Base-by-base conservation (phyloP, 2,888 invertebrate species). In the Mimachlamys varia region DNA sequence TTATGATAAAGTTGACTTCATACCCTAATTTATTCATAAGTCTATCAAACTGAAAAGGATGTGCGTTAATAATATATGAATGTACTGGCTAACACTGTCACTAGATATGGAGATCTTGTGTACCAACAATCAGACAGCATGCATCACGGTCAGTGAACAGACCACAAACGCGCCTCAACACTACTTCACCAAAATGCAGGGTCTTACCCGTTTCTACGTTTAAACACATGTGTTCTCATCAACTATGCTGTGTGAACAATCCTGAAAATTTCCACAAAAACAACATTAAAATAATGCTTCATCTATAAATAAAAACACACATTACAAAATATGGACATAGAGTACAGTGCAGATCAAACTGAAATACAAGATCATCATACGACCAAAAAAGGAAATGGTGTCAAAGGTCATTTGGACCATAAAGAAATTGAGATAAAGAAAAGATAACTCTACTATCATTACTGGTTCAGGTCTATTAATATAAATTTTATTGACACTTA, bases 181-280 rank as follows among this genome's bases (percentile, higher is more conserved):
- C 76, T 27, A 76, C 76, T 76, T 76, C 76, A 76, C 76, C 76
- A 76, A 76, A 76, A 76, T 76, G 76, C 76, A 76, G 76, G 7
- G 10, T 76, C 76, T 76, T 76, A 76, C 76, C 76, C 15, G 58
- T 22, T 58, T 58, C 58, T 76, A 76, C 76, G 76, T 22, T 76
- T 76, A 76, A 76, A 76, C 76, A 76, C 76, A 76, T 76, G 76
- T 76, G 76, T 76, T 76, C 76, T 76, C 76, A 76, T 76, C 76
- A 76, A 76, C 76, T 76, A 76, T 76, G 76, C 76, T 76, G 76
- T 76, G 76, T 22, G 76, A 76, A 76, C 76, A 76, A 76, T 76
- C 76, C 76, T 76, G 76, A 76, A 76, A 76, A 76, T 76, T 76
- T 76, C 33, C 76, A 76, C 76, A 76, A 76, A n/a, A 76, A 76